Conservation (phyloP, 2,888 invertebrate genomes). For the Acleris holmiana region DNA sequence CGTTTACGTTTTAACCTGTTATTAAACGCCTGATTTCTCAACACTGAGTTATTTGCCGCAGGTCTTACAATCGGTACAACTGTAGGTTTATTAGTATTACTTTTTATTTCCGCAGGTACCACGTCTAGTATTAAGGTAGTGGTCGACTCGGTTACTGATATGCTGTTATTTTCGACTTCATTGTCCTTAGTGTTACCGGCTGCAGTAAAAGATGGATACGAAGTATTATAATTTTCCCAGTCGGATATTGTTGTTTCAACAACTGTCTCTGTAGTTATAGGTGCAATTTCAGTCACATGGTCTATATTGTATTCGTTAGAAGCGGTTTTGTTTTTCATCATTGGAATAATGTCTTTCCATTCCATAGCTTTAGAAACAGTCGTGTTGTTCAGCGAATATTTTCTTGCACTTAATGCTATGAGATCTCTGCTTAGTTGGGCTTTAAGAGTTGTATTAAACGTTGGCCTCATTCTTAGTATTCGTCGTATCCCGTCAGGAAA, state of each 20-base stretch:
- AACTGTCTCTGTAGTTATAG: slow-evolving; percentile 40
- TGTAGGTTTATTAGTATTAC: slow-evolving; percentile 51
- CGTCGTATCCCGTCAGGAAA: slow-evolving; percentile 59
- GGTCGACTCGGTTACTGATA: slow-evolving; percentile 42
- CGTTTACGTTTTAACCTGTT: slow-evolving; percentile 70
- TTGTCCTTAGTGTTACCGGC: slow-evolving; percentile 29
- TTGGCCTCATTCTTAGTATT: slow-evolving; percentile 66
- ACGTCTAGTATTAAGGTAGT: slow-evolving; percentile 47
- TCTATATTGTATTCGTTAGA: slow-evolving; percentile 44
- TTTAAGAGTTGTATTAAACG: slow-evolving; percentile 61
- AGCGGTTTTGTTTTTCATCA: slow-evolving; percentile 52
- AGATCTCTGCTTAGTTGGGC: slow-evolving; percentile 69
- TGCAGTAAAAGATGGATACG: not conserved
- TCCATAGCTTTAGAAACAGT: slow-evolving; percentile 63
- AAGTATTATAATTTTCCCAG: slow-evolving; percentile 8
- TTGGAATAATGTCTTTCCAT: slow-evolving; percentile 61
- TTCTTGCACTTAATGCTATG: slow-evolving; percentile 61
- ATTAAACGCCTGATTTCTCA: slow-evolving; percentile 65
- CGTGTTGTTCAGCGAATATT: slow-evolving; percentile 60
- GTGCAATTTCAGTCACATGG: slow-evolving; percentile 44
- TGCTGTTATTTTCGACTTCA: slow-evolving; percentile 40
- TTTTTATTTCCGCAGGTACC: slow-evolving; percentile 46
- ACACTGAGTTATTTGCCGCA: slow-evolving; percentile 54
- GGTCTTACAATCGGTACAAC: slow-evolving; percentile 49
- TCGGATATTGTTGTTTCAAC: slow-evolving; percentile 20